Conservation (phyloP, 2,888 invertebrate species). For the Erynnis tages region DNA sequence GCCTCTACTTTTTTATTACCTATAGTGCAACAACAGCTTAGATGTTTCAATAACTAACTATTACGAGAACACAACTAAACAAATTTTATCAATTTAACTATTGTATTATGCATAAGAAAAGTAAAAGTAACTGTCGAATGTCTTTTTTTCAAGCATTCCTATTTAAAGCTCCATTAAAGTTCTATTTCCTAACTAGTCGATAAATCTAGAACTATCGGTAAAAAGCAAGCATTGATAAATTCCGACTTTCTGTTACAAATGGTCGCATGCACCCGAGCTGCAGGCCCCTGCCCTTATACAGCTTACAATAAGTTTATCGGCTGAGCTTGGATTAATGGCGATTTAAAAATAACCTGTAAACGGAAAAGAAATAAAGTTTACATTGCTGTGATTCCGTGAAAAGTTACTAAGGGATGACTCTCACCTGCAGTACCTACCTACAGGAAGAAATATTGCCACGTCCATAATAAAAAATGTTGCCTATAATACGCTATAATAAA, state of each 20-base stretch:
- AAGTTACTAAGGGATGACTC: too few relatives aligned
- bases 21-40: too few relatives aligned
- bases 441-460: neutral
- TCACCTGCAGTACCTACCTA: too few relatives aligned
- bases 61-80: too few relatives aligned
- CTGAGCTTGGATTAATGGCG: neutral
- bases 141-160: too few relatives aligned
- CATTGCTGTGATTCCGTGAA: too few relatives aligned
- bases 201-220: conserved; percentile 1
- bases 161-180: neutral
- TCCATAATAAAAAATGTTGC: neutral
- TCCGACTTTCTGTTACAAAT: conserved; percentile 10
- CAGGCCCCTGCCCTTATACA: conserved; percentile 18
- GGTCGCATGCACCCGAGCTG: conserved; percentile 12
- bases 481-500: too few relatives aligned
- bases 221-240: conserved; percentile 14
- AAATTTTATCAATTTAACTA: too few relatives aligned
- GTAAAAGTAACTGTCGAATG: too few relatives aligned
- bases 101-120: too few relatives aligned
- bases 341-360: neutral
- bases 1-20: too few relatives aligned
- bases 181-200: neutral
- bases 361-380: neutral
- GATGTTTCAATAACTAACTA: too few relatives aligned
- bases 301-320: conserved; percentile 1